Conservation (phyloP, 1,140 invertebrate genomes). For the Temnothorax curvispinosus region DNA sequence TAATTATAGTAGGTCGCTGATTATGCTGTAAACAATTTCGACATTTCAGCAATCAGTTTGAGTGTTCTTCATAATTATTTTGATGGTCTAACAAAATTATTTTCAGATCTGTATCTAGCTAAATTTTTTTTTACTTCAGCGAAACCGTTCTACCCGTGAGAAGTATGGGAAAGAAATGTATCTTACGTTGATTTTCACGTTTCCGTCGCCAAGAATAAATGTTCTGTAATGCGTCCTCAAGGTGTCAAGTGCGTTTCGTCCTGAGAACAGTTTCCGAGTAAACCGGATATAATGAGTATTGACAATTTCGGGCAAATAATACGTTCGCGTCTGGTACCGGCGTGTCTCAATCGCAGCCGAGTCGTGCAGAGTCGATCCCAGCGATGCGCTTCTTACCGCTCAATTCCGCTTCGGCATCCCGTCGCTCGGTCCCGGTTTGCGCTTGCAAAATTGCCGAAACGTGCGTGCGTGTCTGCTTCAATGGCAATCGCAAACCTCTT, state of each 20-base stretch:
- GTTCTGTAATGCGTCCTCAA: background rate
- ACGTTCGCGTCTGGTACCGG: constrained; percentile 63
- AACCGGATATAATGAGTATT: constrained; percentile 49
- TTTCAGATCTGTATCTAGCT: too few relatives aligned
- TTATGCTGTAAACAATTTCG: too few relatives aligned
- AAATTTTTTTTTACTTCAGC: too few relatives aligned
- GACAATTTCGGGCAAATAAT: constrained; percentile 68
- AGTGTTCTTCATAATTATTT: too few relatives aligned
- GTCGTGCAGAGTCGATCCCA: constrained; percentile 41
- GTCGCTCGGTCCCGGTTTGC: constrained; percentile 16
- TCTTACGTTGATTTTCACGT: background rate
- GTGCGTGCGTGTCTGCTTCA: constrained; percentile 57
- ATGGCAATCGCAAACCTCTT: constrained; percentile 35
- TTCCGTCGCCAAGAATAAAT: background rate
- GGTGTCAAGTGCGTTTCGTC: constrained; percentile 21
- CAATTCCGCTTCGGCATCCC: constrained; percentile 65
- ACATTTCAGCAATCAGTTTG: too few relatives aligned
- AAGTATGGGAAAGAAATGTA: background rate
- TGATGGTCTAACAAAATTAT: too few relatives aligned
- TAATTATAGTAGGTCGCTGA: too few relatives aligned
- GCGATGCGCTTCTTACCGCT: constrained; percentile 68
- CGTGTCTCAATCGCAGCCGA: constrained; percentile 69
- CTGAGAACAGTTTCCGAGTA: constrained; percentile 28
- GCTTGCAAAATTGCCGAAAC: constrained; percentile 74
- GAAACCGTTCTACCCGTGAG: too few relatives aligned